Evolutionary conservation across 2,797 vertebrate species (phyloP).

Genomic region (Margarornis squamiger): DNA sequence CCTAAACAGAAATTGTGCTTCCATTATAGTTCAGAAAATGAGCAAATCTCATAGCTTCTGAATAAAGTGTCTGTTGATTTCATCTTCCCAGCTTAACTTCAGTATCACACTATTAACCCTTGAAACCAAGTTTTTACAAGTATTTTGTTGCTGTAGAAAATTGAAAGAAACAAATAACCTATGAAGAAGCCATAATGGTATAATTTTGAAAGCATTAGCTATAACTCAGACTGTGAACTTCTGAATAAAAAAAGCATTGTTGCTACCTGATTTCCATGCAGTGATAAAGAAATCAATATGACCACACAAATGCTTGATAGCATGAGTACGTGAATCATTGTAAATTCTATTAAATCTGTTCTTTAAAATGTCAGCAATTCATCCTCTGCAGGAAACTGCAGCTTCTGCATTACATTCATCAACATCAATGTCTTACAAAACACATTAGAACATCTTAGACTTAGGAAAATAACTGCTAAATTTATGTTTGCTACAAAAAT

Average conservation of each 20-base stretch:
- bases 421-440: neutral
- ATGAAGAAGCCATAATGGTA: neutral
- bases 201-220: neutral
- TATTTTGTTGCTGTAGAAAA: neutral
- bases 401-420: neutral
- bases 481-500: neutral
- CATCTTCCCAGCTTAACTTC: neutral
- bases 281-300: neutral
- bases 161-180: neutral
- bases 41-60: neutral
- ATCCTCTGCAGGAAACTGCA: neutral
- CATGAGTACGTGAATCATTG: neutral
- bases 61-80: neutral
- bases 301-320: neutral
- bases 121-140: neutral
- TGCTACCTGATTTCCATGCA: neutral
- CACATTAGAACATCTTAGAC: neutral
- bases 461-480: neutral
- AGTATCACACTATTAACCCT: neutral
- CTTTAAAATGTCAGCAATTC: neutral
- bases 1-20: neutral
- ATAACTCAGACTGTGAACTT: neutral
- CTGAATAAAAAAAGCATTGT: neutral
- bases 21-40: neutral
- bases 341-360: neutral